phyloP scores from a whole-genome alignment of 2,888 invertebrate species.

The Sisyra terminalis region DNA sequence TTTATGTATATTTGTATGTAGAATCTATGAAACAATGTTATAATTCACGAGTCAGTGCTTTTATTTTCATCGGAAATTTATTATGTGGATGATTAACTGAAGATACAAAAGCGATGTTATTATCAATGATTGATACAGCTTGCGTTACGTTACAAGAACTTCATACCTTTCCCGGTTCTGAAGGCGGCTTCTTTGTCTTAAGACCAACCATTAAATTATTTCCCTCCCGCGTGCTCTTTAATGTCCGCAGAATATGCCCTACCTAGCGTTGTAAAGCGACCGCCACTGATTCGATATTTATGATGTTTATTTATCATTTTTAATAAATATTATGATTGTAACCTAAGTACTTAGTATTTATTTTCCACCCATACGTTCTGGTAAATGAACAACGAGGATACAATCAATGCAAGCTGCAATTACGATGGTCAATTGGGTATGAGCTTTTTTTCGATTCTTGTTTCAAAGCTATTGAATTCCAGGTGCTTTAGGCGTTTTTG shows the following conservation, averaged over 20 bases:
- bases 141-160: not conserved
- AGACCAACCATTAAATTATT: slow-evolving; percentile 26
- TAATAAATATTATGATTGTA: not conserved
- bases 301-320: not conserved
- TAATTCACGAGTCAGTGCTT: no score
- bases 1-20: no score
- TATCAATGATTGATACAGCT: slow-evolving; percentile 6
- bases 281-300: not conserved
- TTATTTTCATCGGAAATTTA: no score
- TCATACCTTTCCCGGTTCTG: slow-evolving; percentile 7
- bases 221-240: slow-evolving; percentile 23
- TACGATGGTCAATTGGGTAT: no score
- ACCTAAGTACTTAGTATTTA: no score
- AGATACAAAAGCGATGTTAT: slow-evolving; percentile 9
- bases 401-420: no score
- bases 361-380: no score
- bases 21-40: no score
- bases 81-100: slow-evolving; percentile 3
- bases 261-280: not conserved
- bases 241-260: slow-evolving; percentile 13
- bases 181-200: slow-evolving; percentile 24
- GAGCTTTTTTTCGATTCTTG: no score
- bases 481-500: no score
- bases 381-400: no score
- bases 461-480: no score